Base-by-base conservation (phyloP, 2,797 vertebrate species). In the Pampus argenteus region DNA sequence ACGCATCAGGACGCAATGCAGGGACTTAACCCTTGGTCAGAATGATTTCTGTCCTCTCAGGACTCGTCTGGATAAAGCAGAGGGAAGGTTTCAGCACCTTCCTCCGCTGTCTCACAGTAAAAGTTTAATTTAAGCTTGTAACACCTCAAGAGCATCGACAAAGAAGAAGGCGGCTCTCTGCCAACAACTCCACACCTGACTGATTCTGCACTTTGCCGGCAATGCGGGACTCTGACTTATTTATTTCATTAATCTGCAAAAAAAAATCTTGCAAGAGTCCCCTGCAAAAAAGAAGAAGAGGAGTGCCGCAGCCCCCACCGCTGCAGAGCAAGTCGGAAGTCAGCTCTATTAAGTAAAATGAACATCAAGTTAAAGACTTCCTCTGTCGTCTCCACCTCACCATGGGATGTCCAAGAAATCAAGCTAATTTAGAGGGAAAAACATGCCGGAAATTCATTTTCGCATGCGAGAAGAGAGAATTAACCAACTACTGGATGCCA, bases 221-320 rank as follows among this genome's bases (percentile, higher is more conserved):
- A 55, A 76, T 74, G 80, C 76, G 9, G 84, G 51, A 75, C 18
- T 28, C 73, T 60, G 42, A 18, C 58, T 84, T 83, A 83, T 85
- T 74, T 83, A 85, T 86, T 72, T 79, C 71, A 75, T 80, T 78
- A 86, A 61, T 78, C 72, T 66, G 87, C 79, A 83, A 73, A 83
- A 83, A 63, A 44, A n/a, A 40, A 62, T 5, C 49, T 55, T 66
- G 25, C 40, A 63, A 59, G 69, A 70, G 23, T 64, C 48, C 20
- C 25, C 3, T 57, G 71, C 44, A 61, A 9, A 47, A 77, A 34
- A 34, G 4, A 23, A 23, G 36, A 25, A 17, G 68, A 71, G 7
- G 23, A 77, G 26, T 79, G 64, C 76, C 22, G 82, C 85, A 89
- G 83, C 77, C 77, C 82, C 80, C 78, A 34, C 74, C 76, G 1